These are phyloP conservation scores for Philaethria dido DNA, from an alignment of 2,888 invertebrate species.

Conservation along the genomic window DNA sequence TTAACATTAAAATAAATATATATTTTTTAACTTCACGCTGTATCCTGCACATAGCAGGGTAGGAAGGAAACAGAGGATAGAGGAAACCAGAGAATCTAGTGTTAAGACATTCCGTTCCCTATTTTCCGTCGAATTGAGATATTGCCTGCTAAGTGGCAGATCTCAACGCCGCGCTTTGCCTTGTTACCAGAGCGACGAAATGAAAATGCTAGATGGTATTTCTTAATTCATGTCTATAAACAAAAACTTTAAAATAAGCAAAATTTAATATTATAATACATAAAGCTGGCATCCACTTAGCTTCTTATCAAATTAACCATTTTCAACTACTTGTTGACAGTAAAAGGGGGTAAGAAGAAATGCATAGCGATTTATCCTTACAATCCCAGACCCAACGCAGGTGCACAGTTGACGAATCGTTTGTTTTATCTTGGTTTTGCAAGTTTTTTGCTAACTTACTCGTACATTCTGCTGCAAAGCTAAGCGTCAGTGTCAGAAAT, in stretches of 20 bases:
- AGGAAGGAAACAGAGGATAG: too few species aligned
- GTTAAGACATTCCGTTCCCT: too few species aligned
- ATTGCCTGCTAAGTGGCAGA: too few species aligned
- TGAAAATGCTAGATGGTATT: too few species aligned
- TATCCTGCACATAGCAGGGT: too few species aligned
- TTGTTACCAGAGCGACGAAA: too few species aligned
- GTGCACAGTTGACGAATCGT: slow-evolving; percentile 73
- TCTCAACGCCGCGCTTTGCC: too few species aligned
- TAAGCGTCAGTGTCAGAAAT: slow-evolving; percentile 28
- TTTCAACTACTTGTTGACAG: slow-evolving; percentile 32
- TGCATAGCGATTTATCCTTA: slow-evolving; percentile 76
- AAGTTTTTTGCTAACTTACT: slow-evolving; percentile 61
- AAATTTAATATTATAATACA: background rate
- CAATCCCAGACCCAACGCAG: slow-evolving; percentile 67
- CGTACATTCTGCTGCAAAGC: slow-evolving; percentile 54
- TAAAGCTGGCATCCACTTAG: background rate
- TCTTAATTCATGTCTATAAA: too few species aligned
- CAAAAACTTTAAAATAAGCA: background rate
- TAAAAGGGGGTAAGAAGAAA: slow-evolving; percentile 53
- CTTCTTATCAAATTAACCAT: slow-evolving; percentile 21
- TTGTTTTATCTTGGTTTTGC: slow-evolving; percentile 63
- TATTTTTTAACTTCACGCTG: too few species aligned
- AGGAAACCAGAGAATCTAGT: too few species aligned
- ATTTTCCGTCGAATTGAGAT: too few species aligned
- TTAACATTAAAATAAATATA: too few species aligned